Percentiles rank a stretch among this genome's conserved stretches.
These are phyloP conservation scores for Hirtodrosophila trivittata DNA, from an alignment of 2,888 invertebrate genomes.

Conservation along the genomic window DNA sequence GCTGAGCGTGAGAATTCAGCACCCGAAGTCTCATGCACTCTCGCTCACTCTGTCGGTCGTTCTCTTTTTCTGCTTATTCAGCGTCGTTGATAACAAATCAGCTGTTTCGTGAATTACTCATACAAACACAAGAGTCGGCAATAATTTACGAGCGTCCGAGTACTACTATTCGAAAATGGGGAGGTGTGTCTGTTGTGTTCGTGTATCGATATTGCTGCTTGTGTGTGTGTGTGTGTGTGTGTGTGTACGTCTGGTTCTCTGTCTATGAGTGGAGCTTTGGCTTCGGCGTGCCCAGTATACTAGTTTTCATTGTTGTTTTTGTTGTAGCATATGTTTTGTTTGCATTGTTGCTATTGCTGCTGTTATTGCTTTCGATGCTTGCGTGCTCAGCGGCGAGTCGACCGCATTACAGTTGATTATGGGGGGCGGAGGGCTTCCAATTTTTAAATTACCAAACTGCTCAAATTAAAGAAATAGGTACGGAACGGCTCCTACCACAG, in stretches of 20 bases:
- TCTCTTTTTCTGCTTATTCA: constrained; percentile 49
- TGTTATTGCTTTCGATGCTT: constrained; percentile 43
- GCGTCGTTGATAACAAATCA: constrained; percentile 73
- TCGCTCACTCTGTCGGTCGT: constrained; percentile 14
- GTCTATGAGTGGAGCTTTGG: constrained; percentile 53
- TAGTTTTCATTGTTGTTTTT: constrained; percentile 2
- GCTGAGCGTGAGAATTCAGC: constrained; percentile 66
- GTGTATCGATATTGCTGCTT: constrained; percentile 48
- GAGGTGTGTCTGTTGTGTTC: constrained; percentile 65
- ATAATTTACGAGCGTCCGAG: constrained; percentile 47
- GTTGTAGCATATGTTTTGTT: constrained; percentile 26
- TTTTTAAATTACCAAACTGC: constrained; percentile 75
- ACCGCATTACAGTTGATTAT: constrained; percentile 75
- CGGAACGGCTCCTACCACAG: constrained; percentile 17
- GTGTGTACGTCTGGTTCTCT: constrained; percentile 53
- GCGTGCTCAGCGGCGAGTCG: constrained; percentile 68
- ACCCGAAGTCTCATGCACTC: constrained; percentile 22
- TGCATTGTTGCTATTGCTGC: constrained; percentile 32
- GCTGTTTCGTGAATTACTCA: constrained; percentile 57
- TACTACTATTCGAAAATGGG: constrained; percentile 56
- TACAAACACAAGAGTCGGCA: constrained; percentile 32
- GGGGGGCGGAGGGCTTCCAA: constrained; percentile 56
- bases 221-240: constrained; percentile 37
- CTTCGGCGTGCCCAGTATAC: constrained; percentile 48
- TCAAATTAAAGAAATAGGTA: constrained; percentile 70